These are phyloP conservation scores for Chalcis sispes DNA, from an alignment of 2,888 invertebrate species.

Conservation along the genomic window DNA sequence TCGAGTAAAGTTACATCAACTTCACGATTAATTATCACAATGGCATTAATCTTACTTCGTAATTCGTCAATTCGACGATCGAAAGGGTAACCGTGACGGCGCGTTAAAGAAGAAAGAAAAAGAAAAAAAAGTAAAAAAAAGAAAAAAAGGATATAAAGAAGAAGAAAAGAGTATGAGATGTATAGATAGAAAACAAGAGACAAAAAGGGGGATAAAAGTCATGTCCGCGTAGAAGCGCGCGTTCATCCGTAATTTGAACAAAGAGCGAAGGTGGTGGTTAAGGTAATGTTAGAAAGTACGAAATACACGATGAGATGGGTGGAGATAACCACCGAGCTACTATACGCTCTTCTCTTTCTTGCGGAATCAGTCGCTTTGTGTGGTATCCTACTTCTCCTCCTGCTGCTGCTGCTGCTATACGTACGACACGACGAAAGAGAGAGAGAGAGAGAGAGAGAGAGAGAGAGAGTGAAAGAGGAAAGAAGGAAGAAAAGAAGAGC, in stretches of 20 bases:
- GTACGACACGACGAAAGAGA: neutral
- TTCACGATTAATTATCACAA: no score
- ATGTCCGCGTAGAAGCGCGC: neutral
- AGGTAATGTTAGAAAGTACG: no score
- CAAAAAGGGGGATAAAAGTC: no score
- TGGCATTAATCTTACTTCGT: no score
- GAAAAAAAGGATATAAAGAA: neutral
- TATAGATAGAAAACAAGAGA: neutral
- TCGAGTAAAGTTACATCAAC: no score
- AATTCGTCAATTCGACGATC: no score
- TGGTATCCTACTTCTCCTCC: no score
- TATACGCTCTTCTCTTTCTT: neutral
- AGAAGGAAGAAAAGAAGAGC: neutral
- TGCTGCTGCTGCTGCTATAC: no score
- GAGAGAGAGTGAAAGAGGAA: conserved; percentile 3
- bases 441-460: conserved; percentile 7
- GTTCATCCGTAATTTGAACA: conserved; percentile 24
- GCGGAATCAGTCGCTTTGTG: conserved; percentile 18
- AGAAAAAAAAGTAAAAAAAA: neutral
- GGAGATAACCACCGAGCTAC: no score
- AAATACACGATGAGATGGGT: conserved; percentile 40
- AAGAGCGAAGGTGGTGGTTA: neutral
- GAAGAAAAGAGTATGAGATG: neutral
- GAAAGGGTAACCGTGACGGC: no score
- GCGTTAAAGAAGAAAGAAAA: no score